These are phyloP conservation scores for Chionomys nivalis DNA, from an alignment of 2,113 vertebrate species.

Conservation along the genomic window DNA sequence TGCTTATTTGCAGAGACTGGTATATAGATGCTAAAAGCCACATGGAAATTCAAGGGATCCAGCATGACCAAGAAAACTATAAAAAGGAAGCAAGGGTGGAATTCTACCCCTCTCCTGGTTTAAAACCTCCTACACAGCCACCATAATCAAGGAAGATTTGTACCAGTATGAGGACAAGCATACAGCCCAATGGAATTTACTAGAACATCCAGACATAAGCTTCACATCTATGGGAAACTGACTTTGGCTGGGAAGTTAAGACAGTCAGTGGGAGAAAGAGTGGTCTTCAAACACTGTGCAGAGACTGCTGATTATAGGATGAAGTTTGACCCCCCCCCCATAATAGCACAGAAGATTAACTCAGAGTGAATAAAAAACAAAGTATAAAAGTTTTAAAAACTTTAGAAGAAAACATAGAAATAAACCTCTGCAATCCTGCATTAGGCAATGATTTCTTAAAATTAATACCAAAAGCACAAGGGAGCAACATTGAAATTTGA, in stretches of 20 bases:
- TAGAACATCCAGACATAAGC: not conserved
- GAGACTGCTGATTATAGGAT: not conserved
- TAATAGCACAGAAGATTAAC: not conserved
- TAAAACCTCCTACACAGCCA: conserved; percentile 39
- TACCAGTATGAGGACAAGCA: not conserved
- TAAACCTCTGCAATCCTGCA: not conserved
- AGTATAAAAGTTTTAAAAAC: not conserved
- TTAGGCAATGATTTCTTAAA: conserved; percentile 26
- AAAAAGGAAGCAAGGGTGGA: not conserved
- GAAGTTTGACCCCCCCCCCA: not conserved
- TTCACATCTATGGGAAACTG: not conserved
- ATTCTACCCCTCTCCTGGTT: not conserved
- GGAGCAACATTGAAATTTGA: not conserved
- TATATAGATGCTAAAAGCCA: not conserved
- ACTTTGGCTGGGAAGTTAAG: not conserved
- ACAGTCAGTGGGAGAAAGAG: not conserved
- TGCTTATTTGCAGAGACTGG: not conserved
- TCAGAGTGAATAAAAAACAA: not conserved
- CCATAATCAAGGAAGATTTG: not conserved
- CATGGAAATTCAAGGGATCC: conserved; percentile 25
- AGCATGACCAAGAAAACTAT: not conserved
- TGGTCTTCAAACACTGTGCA: not conserved
- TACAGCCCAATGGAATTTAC: not conserved
- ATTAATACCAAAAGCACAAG: not conserved
- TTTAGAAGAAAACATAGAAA: not conserved